Conservation (phyloP, 2,888 invertebrate genomes). For the Ornithoptera alexandrae region DNA sequence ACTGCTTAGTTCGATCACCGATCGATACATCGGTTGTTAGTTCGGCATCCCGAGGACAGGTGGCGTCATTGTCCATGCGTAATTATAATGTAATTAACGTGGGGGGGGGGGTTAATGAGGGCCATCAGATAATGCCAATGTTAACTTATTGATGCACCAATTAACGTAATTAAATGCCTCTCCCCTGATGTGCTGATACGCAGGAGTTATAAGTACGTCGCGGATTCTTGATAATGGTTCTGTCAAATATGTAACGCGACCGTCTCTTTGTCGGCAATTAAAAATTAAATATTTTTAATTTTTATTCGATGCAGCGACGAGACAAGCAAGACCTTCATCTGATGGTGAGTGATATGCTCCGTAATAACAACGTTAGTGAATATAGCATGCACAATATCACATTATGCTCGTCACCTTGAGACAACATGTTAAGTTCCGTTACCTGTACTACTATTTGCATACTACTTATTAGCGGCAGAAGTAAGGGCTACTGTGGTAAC, state of each 20-base stretch:
- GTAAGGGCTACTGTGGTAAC: no score
- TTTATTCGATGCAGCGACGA: neutral
- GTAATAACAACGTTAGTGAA: no score
- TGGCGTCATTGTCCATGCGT: constrained; percentile 66
- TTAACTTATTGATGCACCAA: constrained; percentile 67
- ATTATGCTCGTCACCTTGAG: no score
- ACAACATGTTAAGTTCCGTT: no score
- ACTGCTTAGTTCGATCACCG: constrained; percentile 34
- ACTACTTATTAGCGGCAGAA: no score
- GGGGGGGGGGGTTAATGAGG: constrained; percentile 61
- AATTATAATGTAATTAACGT: constrained; percentile 77
- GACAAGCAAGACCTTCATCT: neutral
- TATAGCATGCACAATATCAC: no score
- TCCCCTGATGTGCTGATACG: constrained; percentile 35
- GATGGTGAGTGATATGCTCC: no score
- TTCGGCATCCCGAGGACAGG: constrained; percentile 64
- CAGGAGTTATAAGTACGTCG: constrained; percentile 39
- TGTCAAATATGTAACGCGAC: constrained; percentile 13
- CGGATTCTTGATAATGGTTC: constrained; percentile 8
- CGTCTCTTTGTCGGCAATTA: neutral
- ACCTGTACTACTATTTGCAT: no score
- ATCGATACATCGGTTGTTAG: constrained; percentile 55
- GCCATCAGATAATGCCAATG: constrained; percentile 60
- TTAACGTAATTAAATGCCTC: constrained; percentile 60
- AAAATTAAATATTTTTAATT: neutral